Conservation (phyloP, 1,140 invertebrate species). For the Xylocopa sonorina region DNA sequence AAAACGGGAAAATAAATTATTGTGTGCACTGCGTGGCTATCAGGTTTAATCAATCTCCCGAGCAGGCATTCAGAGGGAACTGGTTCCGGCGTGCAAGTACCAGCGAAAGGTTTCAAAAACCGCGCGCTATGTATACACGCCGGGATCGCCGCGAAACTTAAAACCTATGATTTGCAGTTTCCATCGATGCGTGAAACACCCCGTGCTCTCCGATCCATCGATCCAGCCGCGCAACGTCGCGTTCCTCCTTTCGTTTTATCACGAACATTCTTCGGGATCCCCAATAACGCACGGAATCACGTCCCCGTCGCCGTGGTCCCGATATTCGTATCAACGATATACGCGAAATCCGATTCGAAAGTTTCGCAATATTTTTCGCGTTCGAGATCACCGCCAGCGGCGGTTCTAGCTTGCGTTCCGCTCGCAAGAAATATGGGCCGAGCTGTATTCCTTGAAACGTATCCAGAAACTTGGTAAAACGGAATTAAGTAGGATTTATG, state of each 20-base stretch:
- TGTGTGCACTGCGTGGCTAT: background rate
- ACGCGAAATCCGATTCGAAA: background rate
- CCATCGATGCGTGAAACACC: conserved; percentile 8
- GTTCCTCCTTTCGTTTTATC: conserved; percentile 1
- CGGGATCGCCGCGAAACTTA: background rate
- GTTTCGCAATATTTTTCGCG: conserved; percentile 1
- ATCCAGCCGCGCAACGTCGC: background rate
- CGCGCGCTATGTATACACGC: background rate
- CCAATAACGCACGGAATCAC: conserved; percentile 7
- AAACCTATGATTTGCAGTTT: conserved; percentile 13
- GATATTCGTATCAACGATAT: background rate
- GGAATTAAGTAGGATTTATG: too few relatives aligned
- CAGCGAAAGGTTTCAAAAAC: background rate
- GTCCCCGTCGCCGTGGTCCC: background rate
- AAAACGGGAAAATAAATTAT: too few relatives aligned
- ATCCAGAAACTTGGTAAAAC: too few relatives aligned
- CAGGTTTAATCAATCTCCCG: background rate
- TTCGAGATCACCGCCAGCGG: background rate
- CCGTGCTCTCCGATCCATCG: background rate
- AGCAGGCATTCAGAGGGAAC: background rate
- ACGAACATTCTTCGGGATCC: background rate
- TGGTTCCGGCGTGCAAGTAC: background rate
- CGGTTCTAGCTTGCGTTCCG: background rate
- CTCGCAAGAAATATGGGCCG: background rate
- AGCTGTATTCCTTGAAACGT: too few relatives aligned